Evolutionary conservation across 2,888 invertebrate species (phyloP), one percentile per base, ranked within the genome.

Genomic region (Aspidiotus destructor): DNA sequence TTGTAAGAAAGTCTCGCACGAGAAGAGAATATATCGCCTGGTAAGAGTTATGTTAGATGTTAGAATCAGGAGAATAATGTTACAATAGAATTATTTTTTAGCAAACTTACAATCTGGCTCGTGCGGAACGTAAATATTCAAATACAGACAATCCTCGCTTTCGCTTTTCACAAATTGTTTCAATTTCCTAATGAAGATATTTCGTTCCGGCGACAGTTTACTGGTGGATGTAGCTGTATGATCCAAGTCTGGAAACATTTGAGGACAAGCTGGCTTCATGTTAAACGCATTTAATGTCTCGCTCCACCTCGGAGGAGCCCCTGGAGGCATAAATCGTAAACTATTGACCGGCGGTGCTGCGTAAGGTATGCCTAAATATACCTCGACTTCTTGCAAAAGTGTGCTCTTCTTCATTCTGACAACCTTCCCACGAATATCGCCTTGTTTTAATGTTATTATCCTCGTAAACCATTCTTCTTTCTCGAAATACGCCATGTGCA

Each of bases 191-290:
- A 83, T 75, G 71, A 73, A 74, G 55, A 70, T 70, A 55, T 72
- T 70, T 40, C 75, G 70, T 1, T 73, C 73, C 42, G 70, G 69
- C 41, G 73, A 72, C 71, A 73, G 72, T 53, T 70, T 71, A 70
- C 70, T 71, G 48, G 70, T 71, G 8, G 69, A 71, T 3, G 89
- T 88, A 77, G 92, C 90, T 76, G 91, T 89, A 77, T 92, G 92
- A 72, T 86, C 82, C 73, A 89, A 85, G 77, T 92, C 88, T 52
- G 93, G 92, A 72, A 91, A 78, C 74, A 86, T 85, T 80, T 96
- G 95, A 1, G 95, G 94, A 77, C 96, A 96, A 53, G 92, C 94
- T 6, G 92, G 90, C 69, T 89, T 87, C 78, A 87, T 83, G 15
- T 73, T 73, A n/a, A 54, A 48, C 61, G 62, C 69, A 7, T 70